Base-by-base conservation (phyloP, 2,888 invertebrate species). In the Sipha maydis region DNA sequence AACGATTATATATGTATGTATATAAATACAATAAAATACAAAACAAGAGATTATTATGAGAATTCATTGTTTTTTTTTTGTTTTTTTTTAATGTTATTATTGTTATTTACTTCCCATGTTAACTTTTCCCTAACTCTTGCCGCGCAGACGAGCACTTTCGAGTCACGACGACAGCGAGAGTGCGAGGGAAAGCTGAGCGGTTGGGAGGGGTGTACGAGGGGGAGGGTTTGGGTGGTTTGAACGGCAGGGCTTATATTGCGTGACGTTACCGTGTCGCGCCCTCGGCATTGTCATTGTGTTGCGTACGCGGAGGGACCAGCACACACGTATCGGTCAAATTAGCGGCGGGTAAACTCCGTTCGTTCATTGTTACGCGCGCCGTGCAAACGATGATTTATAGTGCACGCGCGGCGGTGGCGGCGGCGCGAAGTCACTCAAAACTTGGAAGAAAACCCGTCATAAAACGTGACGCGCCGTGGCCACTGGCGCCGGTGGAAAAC, bases 321-420 rank as follows among this genome's bases (percentile, higher is more conserved):
- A 11, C 1, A 0, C 19, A 8, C 28, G 28, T 48, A 34, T 61
- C 79, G 67, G 79, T 80, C 79, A 80, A 80, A 80, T 61, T 38
- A 61, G 31, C 79, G 78, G 31, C 79, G 78, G 56, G 79, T 61
- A 80, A 80, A 80, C 79, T 61, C 79, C 34, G 79, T 80, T 80
- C 79, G 61, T 80, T 80, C 31, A 25, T 25, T 25, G 14, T 31
- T 34, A 11, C 54, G 31, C 9, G 28, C 17, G 8, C 9, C 67
- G 0, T n/a, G n/a, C 1, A n/a, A 9, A 38, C n/a, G 54, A 78
- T 79, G 79, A 79, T 79, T 79, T 56, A 79, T 79, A 28, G 78
- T 78, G 48, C 3, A 14, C 14, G 41, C 41, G 14, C 14, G 0
- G 28, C 56, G 5, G 0, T 4, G 7, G 54, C 11, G 78, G 9